Base-by-base conservation (phyloP, 2,888 invertebrate genomes). In the Stenurella melanura region DNA sequence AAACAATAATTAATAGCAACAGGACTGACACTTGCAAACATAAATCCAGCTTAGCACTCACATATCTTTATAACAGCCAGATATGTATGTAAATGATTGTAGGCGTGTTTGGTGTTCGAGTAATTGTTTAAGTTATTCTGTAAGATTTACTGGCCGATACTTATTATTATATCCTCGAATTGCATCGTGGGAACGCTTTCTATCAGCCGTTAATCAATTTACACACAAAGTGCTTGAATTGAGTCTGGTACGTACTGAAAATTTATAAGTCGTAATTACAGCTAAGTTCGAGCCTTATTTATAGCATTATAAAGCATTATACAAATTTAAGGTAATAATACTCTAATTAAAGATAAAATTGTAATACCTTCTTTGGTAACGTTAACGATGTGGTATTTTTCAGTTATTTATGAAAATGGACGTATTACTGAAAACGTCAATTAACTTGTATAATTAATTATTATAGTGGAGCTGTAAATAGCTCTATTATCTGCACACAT, bases 121-220 rank as follows among this genome's bases (percentile, higher is more conserved):
- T 83, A 85, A 85, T 85, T 85, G 85, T 85, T 83, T 83, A 82
- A 84, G 81, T 83, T 81, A 84, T 84, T 83, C 81, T 78, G 81
- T 78, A 79, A 81, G 83, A 83, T 83, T 82, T 80, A 81, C 81
- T 34, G 38, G 42, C 18, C 38, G 38, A 64, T 64, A 64, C 38
- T 64, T 64, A 64, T 61, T 61, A 61, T 64, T 64, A 64, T 64
- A 64, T 64, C 64, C 64, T 64, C 64, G 64, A 64, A 82, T 82
- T 81, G 80, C 83, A 83, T 83, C 85, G 85, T 85, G 85, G 83
- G 85, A 85, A 85, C 83, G 83, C 85, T 85, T 85, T 85, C 85
- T 85, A 84, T 81, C 82, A 78, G 80, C 78, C 72, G 74, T 77
- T 80, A 83, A 83, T 82, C 83, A 82, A 83, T 82, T 83, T 82